Conservation (phyloP, 2,113 vertebrate genomes). For the Prunella fulvescens region DNA sequence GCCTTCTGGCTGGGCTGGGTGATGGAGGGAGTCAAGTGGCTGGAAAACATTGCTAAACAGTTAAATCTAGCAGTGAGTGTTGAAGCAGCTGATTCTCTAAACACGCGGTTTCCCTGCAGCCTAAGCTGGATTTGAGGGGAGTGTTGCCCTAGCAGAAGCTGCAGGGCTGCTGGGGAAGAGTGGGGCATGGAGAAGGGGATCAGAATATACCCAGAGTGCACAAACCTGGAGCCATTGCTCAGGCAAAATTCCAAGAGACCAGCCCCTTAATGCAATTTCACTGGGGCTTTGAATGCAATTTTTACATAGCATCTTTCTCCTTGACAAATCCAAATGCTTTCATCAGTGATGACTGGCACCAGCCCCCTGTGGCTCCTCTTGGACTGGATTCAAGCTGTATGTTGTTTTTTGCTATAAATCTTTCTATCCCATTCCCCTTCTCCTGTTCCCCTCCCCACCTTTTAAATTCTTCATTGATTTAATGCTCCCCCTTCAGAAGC, state of each 20-base stretch:
- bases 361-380: slow-evolving; percentile 54
- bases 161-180: background rate
- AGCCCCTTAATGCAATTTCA: background rate
- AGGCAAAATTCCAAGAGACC: background rate
- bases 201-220: background rate
- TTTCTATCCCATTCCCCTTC: background rate
- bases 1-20: background rate
- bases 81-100: background rate
- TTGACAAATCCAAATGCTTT: slow-evolving; percentile 50
- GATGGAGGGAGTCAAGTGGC: background rate
- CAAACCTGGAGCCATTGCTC: background rate
- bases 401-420: slow-evolving; percentile 55
- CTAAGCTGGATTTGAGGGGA: background rate
- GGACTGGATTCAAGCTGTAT: slow-evolving; percentile 43
- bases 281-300: background rate
- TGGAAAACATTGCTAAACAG: slow-evolving; percentile 37
- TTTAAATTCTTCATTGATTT: slow-evolving; percentile 56
- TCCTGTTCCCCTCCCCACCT: background rate
- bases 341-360: slow-evolving; percentile 65
- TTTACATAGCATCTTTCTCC: slow-evolving; percentile 47
- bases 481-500: background rate
- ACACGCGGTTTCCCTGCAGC: background rate
- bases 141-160: background rate
- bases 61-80: background rate
- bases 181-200: background rate